These are phyloP conservation scores for Venturia canescens DNA, from an alignment of 1,140 invertebrate genomes.

Conservation along the genomic window DNA sequence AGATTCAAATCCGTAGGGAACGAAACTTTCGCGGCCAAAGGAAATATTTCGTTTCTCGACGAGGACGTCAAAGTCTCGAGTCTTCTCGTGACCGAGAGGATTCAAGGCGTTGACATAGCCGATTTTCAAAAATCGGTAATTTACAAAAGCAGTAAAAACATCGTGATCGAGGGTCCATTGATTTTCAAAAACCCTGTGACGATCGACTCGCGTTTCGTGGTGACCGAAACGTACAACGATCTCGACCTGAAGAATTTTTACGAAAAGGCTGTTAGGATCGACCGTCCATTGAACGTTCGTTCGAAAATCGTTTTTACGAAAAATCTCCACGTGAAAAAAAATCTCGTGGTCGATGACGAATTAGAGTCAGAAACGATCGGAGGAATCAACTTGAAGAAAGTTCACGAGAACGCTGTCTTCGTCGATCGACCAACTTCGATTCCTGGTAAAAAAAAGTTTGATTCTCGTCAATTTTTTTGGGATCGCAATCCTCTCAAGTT, in stretches of 20 bases:
- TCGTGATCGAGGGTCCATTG: constrained; percentile 58
- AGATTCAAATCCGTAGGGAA: constrained; percentile 30
- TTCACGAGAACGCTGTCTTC: constrained; percentile 60
- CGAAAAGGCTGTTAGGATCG: constrained; percentile 33
- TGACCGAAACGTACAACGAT: constrained; percentile 45
- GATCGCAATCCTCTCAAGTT: no score
- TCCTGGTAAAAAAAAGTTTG: constrained; percentile 43
- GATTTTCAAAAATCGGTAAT: constrained; percentile 55
- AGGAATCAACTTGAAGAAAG: constrained; percentile 58
- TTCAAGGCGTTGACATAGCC: constrained; percentile 55
- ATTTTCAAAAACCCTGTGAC: constrained; percentile 56
- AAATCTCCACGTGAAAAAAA: constrained; percentile 17
- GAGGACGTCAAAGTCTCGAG: constrained; percentile 51
- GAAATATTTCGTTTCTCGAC: constrained; percentile 54
- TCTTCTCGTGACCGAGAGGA: constrained; percentile 51
- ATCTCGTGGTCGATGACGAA: constrained; percentile 52
- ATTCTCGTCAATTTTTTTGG: constrained; percentile 34
- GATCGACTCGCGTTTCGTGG: constrained; percentile 48
- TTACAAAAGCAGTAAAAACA: constrained; percentile 44
- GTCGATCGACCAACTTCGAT: constrained; percentile 58
- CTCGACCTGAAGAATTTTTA: constrained; percentile 43
- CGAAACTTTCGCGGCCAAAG: constrained; percentile 52
- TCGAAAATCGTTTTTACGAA: constrained; percentile 15
- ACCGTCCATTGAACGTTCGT: constrained; percentile 16
- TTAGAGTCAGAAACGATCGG: constrained; percentile 52